Base-by-base conservation (phyloP, 1,140 invertebrate genomes). In the Anagrus nilaparvatae region DNA sequence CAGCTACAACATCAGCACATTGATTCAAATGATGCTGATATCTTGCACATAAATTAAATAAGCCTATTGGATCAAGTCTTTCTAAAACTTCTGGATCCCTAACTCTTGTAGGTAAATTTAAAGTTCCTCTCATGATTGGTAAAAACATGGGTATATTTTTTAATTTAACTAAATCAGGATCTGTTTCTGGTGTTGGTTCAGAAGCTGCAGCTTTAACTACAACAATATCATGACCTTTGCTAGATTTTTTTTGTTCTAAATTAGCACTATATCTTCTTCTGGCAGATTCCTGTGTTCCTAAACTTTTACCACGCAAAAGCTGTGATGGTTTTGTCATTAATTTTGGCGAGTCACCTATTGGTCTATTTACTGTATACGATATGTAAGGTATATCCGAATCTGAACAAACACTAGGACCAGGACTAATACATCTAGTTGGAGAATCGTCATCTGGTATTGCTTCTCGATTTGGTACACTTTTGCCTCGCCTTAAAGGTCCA, bases 331-430 rank as follows among this genome's bases (percentile, higher is more conserved):
- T 82, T 21, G 75, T 75, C 8, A 75, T 75, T 48, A 81, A 70
- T 59, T 87, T 84, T 18, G 83, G 82, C 5, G 85, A 87, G 63
- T 87, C 78, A 51, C 87, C 88, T 47, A 94, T 94, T 10, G 90
- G 89, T 47, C 87, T 73, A 60, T 92, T 92, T 2, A 91, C 85
- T 0, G 89, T 93, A 49, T 93, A 95, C 1, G 90, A 92, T 54
- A 95, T 90, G 56, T 95, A 97, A 0, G 92, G 91, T 43, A 95
- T 72, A 61, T 96, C 91, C 0, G 84, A 82, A 61, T 89, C 86
- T 0, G 83, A 87, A 58, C 87, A 91, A 21, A 92, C 79, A 54
- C 87, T 91, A 0, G 86, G 81, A 4, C 87, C 82, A 2, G 87
- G 87, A 13, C 83, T 86, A 2, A 74, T 81, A 40, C 81, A 83